These are phyloP conservation scores for Rhorus exstirpatorius DNA, from an alignment of 2,888 invertebrate species.

Conservation along the genomic window DNA sequence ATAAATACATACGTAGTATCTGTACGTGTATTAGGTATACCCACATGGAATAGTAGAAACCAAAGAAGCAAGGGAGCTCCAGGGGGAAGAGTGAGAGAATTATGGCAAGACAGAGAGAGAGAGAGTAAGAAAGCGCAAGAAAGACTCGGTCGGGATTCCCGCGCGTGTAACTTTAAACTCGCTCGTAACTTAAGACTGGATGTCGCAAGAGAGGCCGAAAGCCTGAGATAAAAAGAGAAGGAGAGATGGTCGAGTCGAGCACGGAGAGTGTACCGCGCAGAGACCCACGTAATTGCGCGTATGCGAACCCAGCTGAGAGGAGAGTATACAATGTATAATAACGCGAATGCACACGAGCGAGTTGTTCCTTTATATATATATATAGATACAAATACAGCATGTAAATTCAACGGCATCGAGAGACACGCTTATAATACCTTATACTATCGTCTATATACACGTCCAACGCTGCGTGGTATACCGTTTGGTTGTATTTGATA, in stretches of 20 bases:
- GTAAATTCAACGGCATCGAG: conserved; percentile 46
- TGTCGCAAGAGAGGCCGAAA: conserved; percentile 52
- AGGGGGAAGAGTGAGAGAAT: conserved; percentile 32
- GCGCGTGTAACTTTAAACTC: conserved; percentile 67
- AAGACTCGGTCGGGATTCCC: conserved; percentile 55
- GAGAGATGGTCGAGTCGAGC: conserved; percentile 28
- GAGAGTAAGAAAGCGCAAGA: conserved; percentile 60
- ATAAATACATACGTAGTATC: conserved; percentile 20
- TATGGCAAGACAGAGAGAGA: conserved; percentile 32
- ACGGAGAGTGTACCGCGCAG: conserved; percentile 18
- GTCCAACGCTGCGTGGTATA: neutral
- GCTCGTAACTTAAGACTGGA: conserved; percentile 65
- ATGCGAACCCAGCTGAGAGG: conserved; percentile 37
- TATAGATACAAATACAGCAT: conserved; percentile 44
- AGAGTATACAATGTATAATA: conserved; percentile 56
- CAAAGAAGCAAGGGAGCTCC: conserved; percentile 18
- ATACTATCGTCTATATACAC: conserved; percentile 1
- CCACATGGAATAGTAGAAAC: conserved; percentile 44
- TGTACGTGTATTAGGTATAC: neutral
- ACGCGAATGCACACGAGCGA: conserved; percentile 51
- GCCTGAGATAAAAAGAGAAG: conserved; percentile 26
- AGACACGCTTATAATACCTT: conserved; percentile 48
- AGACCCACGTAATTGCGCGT: conserved; percentile 61
- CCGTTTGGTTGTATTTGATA: neutral
- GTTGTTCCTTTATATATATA: conserved; percentile 32